A percentile compares a stretch with the other conserved stretches of the same genome.
These are phyloP conservation scores for Acrocera orbiculus DNA, from an alignment of 2,888 invertebrate genomes.

Conservation along the genomic window DNA sequence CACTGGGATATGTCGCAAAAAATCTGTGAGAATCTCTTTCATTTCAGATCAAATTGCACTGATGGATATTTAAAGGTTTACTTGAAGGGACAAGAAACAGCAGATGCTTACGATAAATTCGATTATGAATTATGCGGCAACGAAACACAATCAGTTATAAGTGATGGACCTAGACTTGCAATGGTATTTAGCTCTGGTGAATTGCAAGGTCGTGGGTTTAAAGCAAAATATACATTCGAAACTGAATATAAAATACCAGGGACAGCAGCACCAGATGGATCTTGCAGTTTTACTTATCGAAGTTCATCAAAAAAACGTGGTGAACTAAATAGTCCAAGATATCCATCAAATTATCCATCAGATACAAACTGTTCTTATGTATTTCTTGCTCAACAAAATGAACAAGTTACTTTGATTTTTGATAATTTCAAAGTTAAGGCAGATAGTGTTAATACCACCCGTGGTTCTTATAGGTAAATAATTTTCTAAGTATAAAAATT, in stretches of 20 bases:
- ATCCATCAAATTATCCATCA: slow-evolving; percentile 93
- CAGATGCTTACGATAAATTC: slow-evolving; percentile 83
- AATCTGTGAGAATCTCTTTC: too few species aligned
- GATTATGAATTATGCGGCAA: slow-evolving; percentile 86
- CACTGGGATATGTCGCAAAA: neutral
- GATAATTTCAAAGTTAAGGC: slow-evolving; percentile 82
- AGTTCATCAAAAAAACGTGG: slow-evolving; percentile 75
- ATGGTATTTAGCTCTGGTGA: slow-evolving; percentile 93
- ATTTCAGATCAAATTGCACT: slow-evolving; percentile 45
- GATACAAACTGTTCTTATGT: slow-evolving; percentile 87
- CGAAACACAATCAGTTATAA: slow-evolving; percentile 64
- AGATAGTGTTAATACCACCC: slow-evolving; percentile 59
- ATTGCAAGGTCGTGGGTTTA: slow-evolving; percentile 76
- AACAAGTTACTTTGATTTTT: slow-evolving; percentile 79
- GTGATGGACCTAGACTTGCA: slow-evolving; percentile 81
- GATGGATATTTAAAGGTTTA: slow-evolving; percentile 85
- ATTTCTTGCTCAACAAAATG: slow-evolving; percentile 69
- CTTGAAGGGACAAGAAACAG: slow-evolving; percentile 79
- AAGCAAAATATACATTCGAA: slow-evolving; percentile 38
- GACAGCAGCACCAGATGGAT: slow-evolving; percentile 79
- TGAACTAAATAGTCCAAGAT: slow-evolving; percentile 88
- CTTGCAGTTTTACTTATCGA: slow-evolving; percentile 80
- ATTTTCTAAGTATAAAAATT: neutral
- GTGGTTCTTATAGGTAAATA: slow-evolving; percentile 53
- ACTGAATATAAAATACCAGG: slow-evolving; percentile 87